Conservation (phyloP, 2,888 invertebrate genomes). For the Phanerotoma sp. region DNA sequence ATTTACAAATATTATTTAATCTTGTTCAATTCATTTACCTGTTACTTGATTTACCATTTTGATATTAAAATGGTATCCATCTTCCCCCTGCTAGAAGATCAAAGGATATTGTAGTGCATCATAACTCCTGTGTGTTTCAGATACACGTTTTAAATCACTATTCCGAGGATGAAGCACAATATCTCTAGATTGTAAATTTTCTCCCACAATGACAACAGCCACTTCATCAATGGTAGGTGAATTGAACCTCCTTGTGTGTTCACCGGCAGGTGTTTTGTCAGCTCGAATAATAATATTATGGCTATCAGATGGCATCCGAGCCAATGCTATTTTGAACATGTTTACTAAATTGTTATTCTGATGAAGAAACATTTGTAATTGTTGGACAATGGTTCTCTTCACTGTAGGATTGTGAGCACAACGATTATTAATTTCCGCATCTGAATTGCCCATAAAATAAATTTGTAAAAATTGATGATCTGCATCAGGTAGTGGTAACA, state of each 20-base stretch:
- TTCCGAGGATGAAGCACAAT: constrained; percentile 36
- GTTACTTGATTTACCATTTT: constrained; percentile 22
- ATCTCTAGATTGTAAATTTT: constrained; percentile 32
- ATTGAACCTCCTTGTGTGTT: constrained; percentile 41
- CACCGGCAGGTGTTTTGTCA: constrained; percentile 40
- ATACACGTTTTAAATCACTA: constrained; percentile 33
- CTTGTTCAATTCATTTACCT: constrained; percentile 46
- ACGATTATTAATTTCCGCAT: constrained; percentile 28
- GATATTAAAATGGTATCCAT: constrained; percentile 39
- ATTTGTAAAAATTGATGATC: constrained; percentile 31
- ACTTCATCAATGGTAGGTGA: constrained; percentile 40
- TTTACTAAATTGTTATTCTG: constrained; percentile 19
- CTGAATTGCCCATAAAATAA: constrained; percentile 40
- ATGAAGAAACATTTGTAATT: constrained; percentile 20
- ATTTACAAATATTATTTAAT: too few relatives aligned
- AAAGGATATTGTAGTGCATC: constrained; percentile 53
- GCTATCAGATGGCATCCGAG: constrained; percentile 42
- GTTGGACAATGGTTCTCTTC: constrained; percentile 16
- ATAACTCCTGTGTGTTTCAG: constrained; percentile 43
- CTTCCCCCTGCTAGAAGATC: constrained; percentile 40
- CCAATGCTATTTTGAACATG: constrained; percentile 37
- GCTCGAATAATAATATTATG: constrained; percentile 41
- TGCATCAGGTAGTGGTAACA: constrained; percentile 19
- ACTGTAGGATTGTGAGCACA: constrained; percentile 10
- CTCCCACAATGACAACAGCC: constrained; percentile 40